phyloP scores from a whole-genome alignment of 2,797 vertebrate genomes.

The Gymnothorax javanicus region DNA sequence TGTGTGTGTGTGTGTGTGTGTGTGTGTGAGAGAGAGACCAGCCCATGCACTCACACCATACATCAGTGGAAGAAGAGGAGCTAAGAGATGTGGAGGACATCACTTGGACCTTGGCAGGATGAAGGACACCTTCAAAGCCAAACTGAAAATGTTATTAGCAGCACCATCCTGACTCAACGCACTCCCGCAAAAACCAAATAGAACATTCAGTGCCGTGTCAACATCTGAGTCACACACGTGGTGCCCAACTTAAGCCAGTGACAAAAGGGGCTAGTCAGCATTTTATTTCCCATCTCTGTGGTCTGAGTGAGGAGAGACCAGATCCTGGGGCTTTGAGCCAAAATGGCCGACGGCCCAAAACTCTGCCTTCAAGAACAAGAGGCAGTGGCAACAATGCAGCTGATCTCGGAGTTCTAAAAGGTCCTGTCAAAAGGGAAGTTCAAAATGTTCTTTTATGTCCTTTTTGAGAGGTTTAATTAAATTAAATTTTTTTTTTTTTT shows the following conservation, averaged over 20 bases:
- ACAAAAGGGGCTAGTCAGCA: background rate
- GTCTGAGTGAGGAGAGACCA: background rate
- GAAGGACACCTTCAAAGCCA: background rate
- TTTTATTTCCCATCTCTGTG: background rate
- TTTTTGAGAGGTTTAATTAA: background rate
- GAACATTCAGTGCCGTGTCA: background rate
- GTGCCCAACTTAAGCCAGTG: background rate
- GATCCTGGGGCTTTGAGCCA: background rate
- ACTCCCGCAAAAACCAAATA: background rate
- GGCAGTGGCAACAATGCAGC: background rate
- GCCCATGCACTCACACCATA: background rate
- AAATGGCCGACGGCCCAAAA: background rate
- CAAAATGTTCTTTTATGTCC: background rate
- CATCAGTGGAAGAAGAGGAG: slow-evolving; percentile 23
- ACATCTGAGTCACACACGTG: background rate
- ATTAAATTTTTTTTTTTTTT: background rate
- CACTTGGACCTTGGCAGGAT: slow-evolving; percentile 27
- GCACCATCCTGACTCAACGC: slow-evolving; percentile 2
- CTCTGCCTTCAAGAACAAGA: background rate
- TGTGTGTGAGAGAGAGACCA: background rate
- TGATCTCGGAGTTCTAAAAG: background rate
- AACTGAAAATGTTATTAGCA: background rate
- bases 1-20: background rate
- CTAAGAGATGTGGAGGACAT: slow-evolving; percentile 18
- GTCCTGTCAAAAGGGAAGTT: background rate